Percentiles rank a stretch among this genome's conserved stretches.
Conservation (phyloP, 2,888 invertebrate species). For the Papilio protenor region DNA sequence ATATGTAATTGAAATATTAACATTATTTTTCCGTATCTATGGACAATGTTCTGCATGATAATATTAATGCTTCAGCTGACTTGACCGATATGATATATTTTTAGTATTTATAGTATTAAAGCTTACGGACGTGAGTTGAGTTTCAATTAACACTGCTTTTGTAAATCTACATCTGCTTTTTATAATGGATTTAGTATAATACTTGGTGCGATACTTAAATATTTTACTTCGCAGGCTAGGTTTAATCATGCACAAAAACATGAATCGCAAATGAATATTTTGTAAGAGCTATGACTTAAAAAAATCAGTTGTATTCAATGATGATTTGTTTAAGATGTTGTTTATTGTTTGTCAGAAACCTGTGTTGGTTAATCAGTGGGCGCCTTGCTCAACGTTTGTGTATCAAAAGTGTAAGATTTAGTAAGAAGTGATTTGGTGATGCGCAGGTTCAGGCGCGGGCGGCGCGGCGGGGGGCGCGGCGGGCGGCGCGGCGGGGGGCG, state of each 20-base stretch:
- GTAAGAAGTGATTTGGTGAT: conserved; percentile 45
- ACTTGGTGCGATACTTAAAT: not conserved
- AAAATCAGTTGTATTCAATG: too few species aligned
- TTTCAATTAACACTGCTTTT: conserved; percentile 10
- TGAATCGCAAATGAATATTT: too few species aligned
- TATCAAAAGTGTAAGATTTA: too few species aligned
- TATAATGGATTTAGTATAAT: not conserved
- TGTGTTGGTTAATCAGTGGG: too few species aligned
- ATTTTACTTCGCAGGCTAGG: not conserved
- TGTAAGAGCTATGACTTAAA: too few species aligned
- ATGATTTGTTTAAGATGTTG: too few species aligned
- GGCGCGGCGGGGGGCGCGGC: conserved; percentile 61
- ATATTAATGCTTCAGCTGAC: conserved; percentile 29
- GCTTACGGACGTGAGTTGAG: conserved; percentile 5
- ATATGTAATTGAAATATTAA: conserved; percentile 3
- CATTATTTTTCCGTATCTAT: conserved; percentile 4
- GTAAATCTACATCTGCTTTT: not conserved
- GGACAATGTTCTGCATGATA: conserved; percentile 62
- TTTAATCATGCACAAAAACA: too few species aligned
- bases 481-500: conserved; percentile 51
- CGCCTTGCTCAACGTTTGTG: too few species aligned
- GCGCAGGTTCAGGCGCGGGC: conserved; percentile 77
- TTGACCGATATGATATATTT: not conserved
- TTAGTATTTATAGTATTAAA: conserved; percentile 14
- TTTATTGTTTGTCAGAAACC: too few species aligned